phyloP scores from a whole-genome alignment of 2,113 vertebrate genomes.

The Eclectus roratus region DNA sequence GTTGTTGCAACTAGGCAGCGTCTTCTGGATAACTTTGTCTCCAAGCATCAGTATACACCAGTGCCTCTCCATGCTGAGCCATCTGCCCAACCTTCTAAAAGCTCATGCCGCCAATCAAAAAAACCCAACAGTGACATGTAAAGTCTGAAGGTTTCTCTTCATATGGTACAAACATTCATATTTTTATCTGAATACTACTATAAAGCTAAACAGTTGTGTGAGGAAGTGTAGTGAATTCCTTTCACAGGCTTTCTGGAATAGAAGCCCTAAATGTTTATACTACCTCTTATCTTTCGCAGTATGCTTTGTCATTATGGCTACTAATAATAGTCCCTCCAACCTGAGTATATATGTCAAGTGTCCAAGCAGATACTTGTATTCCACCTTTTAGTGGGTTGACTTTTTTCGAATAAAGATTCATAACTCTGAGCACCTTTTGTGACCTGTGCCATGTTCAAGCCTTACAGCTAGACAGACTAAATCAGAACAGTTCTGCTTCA shows the following conservation, averaged over 20 bases:
- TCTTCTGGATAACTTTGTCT: slow-evolving; percentile 55
- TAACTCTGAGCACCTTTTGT: neutral
- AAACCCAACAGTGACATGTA: neutral
- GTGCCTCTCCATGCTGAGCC: neutral
- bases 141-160: neutral
- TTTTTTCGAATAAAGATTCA: slow-evolving; percentile 33
- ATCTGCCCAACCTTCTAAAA: neutral
- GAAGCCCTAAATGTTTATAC: neutral
- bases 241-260: neutral
- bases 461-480: neutral
- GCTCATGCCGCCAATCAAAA: neutral
- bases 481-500: neutral
- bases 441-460: neutral
- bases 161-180: neutral
- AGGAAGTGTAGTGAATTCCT: neutral
- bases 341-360: neutral
- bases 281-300: neutral
- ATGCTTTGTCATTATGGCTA: neutral
- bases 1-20: slow-evolving; percentile 20
- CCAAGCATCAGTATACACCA: slow-evolving; percentile 24
- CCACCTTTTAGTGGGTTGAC: neutral
- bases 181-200: neutral
- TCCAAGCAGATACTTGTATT: neutral
- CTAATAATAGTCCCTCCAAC: neutral
- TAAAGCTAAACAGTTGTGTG: neutral